These are phyloP conservation scores for Pseudorhombus dupliciocellatus DNA, from an alignment of 2,113 vertebrate species.

Conservation along the genomic window DNA sequence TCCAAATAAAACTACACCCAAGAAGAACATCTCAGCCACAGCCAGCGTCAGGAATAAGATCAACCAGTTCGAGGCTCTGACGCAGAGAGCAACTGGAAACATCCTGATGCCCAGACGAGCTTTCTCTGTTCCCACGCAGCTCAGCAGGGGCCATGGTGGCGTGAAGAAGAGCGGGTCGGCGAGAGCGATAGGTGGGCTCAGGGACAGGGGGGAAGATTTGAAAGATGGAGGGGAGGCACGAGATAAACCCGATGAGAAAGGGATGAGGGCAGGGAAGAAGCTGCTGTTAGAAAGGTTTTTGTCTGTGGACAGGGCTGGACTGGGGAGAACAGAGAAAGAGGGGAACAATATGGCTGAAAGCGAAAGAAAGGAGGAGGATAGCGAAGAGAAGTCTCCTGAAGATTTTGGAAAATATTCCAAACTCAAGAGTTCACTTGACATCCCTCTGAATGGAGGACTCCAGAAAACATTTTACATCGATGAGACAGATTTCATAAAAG, in stretches of 20 bases:
- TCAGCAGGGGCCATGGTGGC: conserved; percentile 18
- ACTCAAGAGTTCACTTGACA: conserved; percentile 33
- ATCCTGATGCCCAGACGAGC: conserved; percentile 46
- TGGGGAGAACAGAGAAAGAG: conserved; percentile 4
- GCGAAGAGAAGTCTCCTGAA: background rate
- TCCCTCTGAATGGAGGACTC: conserved; percentile 36
- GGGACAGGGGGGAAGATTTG: conserved; percentile 22
- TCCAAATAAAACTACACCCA: conserved; percentile 24
- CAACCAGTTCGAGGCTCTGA: conserved; percentile 79
- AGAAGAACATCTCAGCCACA: conserved; percentile 13
- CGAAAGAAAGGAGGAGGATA: background rate
- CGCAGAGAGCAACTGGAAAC: conserved; percentile 52
- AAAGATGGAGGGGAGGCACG: conserved; percentile 11
- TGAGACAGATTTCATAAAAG: conserved; percentile 64
- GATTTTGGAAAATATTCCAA: conserved; percentile 32
- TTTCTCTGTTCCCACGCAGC: conserved; percentile 64
- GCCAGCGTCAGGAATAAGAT: conserved; percentile 81
- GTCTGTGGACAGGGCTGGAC: conserved; percentile 52
- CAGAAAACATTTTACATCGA: conserved; percentile 38
- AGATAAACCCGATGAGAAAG: conserved; percentile 6
- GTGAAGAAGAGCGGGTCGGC: conserved; percentile 68
- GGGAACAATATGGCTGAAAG: background rate
- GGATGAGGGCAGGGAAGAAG: conserved; percentile 24
- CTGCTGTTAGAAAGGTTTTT: conserved; percentile 49
- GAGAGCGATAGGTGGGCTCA: conserved; percentile 31